Evolutionary conservation across 2,797 vertebrate species (phyloP), one percentile per base, ranked within the genome.

Genomic region (Paratrypauchen microcephalus): DNA sequence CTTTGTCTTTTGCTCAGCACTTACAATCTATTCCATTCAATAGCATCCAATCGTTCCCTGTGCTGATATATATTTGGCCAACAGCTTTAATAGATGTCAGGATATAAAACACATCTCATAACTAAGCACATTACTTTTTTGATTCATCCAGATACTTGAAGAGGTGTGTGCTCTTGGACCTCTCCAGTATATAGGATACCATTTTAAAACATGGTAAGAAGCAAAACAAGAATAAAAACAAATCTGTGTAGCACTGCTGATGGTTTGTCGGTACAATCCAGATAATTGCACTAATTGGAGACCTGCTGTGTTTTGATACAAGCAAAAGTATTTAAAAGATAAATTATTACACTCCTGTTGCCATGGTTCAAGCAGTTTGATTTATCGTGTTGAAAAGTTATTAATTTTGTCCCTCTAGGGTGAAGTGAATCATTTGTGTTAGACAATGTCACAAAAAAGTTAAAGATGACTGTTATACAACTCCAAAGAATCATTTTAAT

Each of bases 401-500:
- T 6, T 6, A 41, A 41, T 58, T 58, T 60, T 60, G 28, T 36
- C 19, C 58, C 18, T 3, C 18, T 36, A 8, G n/a, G 30, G 8
- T 45, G 41, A 60, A 60, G 30, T n/a, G 30, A n/a, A n/a, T 36
- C 11, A 60, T 36, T n/a, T 36, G 16, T 60, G 60, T 23, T 47
- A 23, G 21, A 26, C 13, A 47, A 18, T 62, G 60, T 45, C 11
- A 52, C 4, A 5, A 1, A 1, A 64, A 19, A 30, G 70, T 73
- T 30, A 16, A 72, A 55, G 48, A 18, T 30, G 69, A 55, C 48
- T 73, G 67, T 76, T 77, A 70, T 69, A 72, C 18, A 77, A 63
- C 7, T 56, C 79, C 77, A 86, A 84, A 86, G 76, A 79, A 47
- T n/a, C 11, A 79, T 67, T 36, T 36, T 26, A 62, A 28, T 32